A percentile compares a stretch with the other conserved stretches of the same genome.
These are phyloP conservation scores for Drosophila barbarae DNA, from an alignment of 2,888 invertebrate genomes.

Conservation along the genomic window DNA sequence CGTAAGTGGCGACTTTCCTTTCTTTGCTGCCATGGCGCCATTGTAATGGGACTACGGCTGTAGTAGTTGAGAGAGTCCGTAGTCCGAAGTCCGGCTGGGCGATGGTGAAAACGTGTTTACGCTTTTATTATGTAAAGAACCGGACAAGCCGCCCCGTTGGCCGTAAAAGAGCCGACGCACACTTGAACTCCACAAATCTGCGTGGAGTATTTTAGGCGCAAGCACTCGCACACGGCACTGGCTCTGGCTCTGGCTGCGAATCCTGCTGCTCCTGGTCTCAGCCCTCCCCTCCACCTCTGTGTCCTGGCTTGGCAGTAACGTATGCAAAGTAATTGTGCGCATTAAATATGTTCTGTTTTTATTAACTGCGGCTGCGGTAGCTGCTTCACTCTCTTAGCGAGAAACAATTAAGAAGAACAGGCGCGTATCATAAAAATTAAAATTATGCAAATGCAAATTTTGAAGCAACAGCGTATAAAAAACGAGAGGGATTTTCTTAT, in stretches of 20 bases:
- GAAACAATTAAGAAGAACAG: constrained; percentile 64
- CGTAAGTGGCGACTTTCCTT: constrained; percentile 46
- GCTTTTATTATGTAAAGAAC: constrained; percentile 71
- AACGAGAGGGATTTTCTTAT: not conserved
- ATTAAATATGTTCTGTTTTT: constrained; percentile 61
- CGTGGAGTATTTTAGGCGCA: constrained; percentile 33
- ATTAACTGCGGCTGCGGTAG: constrained; percentile 32
- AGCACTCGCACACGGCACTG: constrained; percentile 9
- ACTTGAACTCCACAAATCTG: constrained; percentile 38
- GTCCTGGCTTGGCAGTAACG: constrained; percentile 45
- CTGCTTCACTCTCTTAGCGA: constrained; percentile 47
- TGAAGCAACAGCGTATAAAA: constrained; percentile 13
- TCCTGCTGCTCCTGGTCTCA: not conserved
- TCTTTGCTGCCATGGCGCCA: constrained; percentile 50
- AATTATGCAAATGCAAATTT: constrained; percentile 65
- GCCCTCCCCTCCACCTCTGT: not conserved
- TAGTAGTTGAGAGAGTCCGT: not conserved
- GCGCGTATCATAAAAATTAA: constrained; percentile 60
- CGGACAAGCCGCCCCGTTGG: constrained; percentile 20
- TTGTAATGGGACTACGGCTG: constrained; percentile 49
- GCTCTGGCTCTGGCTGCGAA: not conserved
- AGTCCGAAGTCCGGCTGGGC: constrained; percentile 42
- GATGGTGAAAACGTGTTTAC: constrained; percentile 73
- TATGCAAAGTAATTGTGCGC: constrained; percentile 72
- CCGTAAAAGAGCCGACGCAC: constrained; percentile 46